Conservation (phyloP, 1,140 invertebrate species). For the Aphelinus atriplicis region DNA sequence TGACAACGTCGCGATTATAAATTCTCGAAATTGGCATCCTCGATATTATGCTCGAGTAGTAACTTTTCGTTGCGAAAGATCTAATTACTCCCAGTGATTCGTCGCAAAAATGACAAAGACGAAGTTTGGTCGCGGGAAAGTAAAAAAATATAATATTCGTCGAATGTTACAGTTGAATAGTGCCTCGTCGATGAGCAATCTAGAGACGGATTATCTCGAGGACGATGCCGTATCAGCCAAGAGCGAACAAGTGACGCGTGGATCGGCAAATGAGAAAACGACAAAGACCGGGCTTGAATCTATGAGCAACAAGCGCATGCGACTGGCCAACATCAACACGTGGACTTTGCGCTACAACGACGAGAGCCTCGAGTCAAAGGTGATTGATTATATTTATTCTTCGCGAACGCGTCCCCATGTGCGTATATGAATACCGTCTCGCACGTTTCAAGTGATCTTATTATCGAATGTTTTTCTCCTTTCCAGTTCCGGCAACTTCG, state of each 20-base stretch:
- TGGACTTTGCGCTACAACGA: conserved; percentile 90
- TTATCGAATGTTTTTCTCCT: conserved; percentile 31
- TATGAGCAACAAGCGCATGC: conserved; percentile 90
- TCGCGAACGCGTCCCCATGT: not conserved
- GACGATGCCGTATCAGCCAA: conserved; percentile 59
- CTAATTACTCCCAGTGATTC: too few species aligned
- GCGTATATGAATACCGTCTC: too few species aligned
- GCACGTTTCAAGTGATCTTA: not conserved
- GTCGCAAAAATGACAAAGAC: too few species aligned
- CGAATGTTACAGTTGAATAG: conserved; percentile 61
- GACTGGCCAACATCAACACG: conserved; percentile 84
- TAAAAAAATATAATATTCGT: not conserved
- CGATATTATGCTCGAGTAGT: too few species aligned
- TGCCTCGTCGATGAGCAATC: conserved; percentile 63
- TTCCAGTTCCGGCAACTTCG: conserved; percentile 84
- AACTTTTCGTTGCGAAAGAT: too few species aligned
- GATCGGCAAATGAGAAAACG: conserved; percentile 73
- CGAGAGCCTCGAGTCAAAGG: conserved; percentile 75
- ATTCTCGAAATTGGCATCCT: too few species aligned
- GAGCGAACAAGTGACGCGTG: conserved; percentile 48
- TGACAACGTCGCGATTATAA: too few species aligned
- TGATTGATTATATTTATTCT: conserved; percentile 45
- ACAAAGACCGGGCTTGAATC: conserved; percentile 91
- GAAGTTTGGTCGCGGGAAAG: too few species aligned
- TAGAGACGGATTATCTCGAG: conserved; percentile 63